A percentile compares a stretch with the other conserved stretches of the same genome.
These are phyloP conservation scores for Lepidochitona cinerea DNA, from an alignment of 2,888 invertebrate species.

Conservation along the genomic window DNA sequence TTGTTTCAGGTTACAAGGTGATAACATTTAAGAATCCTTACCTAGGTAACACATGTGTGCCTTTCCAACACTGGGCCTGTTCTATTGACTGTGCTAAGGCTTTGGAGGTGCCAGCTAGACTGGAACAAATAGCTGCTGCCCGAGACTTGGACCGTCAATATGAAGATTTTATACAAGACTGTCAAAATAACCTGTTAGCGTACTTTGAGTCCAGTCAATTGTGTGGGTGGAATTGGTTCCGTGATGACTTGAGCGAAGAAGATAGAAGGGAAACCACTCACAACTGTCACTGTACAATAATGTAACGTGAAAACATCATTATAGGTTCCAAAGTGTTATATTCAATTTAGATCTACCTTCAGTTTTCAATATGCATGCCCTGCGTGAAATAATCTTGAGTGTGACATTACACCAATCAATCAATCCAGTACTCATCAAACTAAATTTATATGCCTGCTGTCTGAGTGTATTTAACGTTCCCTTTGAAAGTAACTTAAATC, in stretches of 20 bases:
- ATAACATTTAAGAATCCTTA: conserved; percentile 73
- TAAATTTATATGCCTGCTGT: no score
- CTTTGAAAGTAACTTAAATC: no score
- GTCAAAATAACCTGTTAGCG: background rate
- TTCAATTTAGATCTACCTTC: no score
- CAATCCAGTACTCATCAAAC: no score
- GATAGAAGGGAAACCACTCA: background rate
- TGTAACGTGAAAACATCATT: background rate
- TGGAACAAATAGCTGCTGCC: conserved; percentile 68
- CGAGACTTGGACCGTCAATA: conserved; percentile 66
- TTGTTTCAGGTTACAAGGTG: conserved; percentile 70
- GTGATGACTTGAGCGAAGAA: background rate
- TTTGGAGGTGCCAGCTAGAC: conserved; percentile 71
- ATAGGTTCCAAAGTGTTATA: no score
- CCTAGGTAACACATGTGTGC: conserved; percentile 73
- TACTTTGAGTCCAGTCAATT: background rate
- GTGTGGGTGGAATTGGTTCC: background rate
- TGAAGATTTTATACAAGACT: conserved; percentile 55
- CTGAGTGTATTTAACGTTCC: no score
- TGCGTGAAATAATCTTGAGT: no score
- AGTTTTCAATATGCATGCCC: no score
- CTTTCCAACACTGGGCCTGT: conserved; percentile 74
- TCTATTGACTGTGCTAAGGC: conserved; percentile 70
- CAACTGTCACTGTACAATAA: background rate
- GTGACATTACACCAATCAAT: no score